Evolutionary conservation across 37 sponge, comb jelly and placozoan genomes (phyloP), one percentile per base, ranked within the genome.

Genomic region (Beroe forskalii): DNA sequence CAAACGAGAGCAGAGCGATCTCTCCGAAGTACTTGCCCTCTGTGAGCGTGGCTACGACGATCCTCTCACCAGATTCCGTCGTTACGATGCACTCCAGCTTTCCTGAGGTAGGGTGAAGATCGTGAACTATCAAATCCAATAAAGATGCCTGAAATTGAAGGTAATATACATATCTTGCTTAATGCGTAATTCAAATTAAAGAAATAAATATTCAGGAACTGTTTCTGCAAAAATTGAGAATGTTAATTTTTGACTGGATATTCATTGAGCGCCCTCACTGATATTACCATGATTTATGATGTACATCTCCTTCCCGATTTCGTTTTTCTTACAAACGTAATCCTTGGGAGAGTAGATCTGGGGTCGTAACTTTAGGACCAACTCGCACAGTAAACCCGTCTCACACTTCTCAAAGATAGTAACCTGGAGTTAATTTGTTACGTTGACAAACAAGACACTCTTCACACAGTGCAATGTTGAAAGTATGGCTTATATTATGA

Each of bases 241-340:
- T n/a, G n/a, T n/a, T n/a, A n/a, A n/a, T n/a, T n/a, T n/a, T n/a
- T n/a, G n/a, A n/a, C n/a, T n/a, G n/a, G n/a, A n/a, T n/a, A n/a
- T n/a, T n/a, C n/a, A n/a, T n/a, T n/a, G n/a, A n/a, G n/a, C n/a
- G n/a, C n/a, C n/a, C n/a, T n/a, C n/a, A n/a, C n/a, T n/a, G n/a
- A n/a, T n/a, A n/a, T 62, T 31, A 0, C 94, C 94, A 27, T 67
- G 91, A 39, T 91, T 93, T 1, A 94, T 93, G 4, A 94, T 94
- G 90, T 93, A 94, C 94, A 94, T 94, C 66, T 94, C 94, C 55
- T 92, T 90, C 39, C 91, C 91, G 1, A 94, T 93, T 35, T 94
- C 94, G 33, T 93, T 93, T 40, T 91, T 90, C 28, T 92, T 41
- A 66, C 93, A 93, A 12, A 94, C 92, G 40, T 93, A 94, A 30